Base-by-base conservation (phyloP, 2,113 vertebrate species). In the Rana temporaria region DNA sequence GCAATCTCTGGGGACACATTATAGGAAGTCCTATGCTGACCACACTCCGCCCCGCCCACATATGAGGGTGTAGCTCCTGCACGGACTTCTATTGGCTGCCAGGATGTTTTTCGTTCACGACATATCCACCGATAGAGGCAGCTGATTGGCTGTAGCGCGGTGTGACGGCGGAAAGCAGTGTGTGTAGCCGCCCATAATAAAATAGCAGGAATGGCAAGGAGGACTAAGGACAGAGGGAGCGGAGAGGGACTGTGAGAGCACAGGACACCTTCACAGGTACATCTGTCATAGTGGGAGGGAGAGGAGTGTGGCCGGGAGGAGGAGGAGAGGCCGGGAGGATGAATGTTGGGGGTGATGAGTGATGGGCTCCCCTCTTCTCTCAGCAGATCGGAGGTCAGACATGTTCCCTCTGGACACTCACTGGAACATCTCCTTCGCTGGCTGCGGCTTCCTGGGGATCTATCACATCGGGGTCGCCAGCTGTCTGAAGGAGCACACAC, bases 341-440 rank as follows among this genome's bases (percentile, higher is more conserved):
- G 4, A 6, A 26, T 71, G 38, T 15, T 38, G 2, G 34, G 34
- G 7, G 4, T 5, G 34, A 5, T 38, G 34, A 38, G 4, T 5
- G 4, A 8, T 38, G 34, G 2, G 0, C 30, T 55, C 55, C 26
- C 22, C 56, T 78, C 56, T 34, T 67, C 71, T 76, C 52, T 53
- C 38, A 86, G 7, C 38, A 65, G 48, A n/a, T 0, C 3, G 24
- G 11, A 6, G 19, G 78, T 2, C 69, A 26, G 71, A 56, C 70
- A 99, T 99, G 98, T 97, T 98, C 81, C 95, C 96, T 14, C 81
- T 83, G 77, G 96, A 97, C 87, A 89, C 95, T 52, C 89, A 93
- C 15, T 99, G 98, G 98, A 99, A 95, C 88, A 97, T 99, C 86
- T 99, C 98, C 24, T 99, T 99, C 85, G 97, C 98, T 1, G 98